phyloP scores from a whole-genome alignment of 1,140 invertebrate species.

The Atopsyche davidsoni region DNA sequence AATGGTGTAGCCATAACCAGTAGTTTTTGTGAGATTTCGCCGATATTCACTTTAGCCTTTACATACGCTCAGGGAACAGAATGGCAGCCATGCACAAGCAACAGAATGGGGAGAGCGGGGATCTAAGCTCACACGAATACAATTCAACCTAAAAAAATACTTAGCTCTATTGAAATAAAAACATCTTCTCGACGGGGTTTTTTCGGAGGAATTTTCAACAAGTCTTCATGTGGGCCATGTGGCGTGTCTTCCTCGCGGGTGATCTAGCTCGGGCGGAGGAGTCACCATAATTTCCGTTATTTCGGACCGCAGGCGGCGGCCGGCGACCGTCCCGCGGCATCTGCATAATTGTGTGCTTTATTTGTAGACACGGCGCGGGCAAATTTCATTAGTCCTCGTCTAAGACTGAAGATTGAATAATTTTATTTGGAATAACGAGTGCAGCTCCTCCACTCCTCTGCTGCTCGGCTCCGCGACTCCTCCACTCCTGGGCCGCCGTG shows the following conservation, averaged over 20 bases:
- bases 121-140: too few species aligned
- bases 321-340: neutral
- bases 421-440: slow-evolving; percentile 5
- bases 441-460: neutral
- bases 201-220: neutral
- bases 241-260: too few species aligned
- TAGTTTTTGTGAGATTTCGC: too few species aligned
- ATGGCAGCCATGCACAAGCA: too few species aligned
- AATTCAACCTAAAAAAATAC: too few species aligned
- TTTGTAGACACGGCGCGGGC: slow-evolving; percentile 18
- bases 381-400: slow-evolving; percentile 15
- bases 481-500: neutral
- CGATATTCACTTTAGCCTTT: too few species aligned
- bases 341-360: slow-evolving; percentile 27
- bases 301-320: neutral
- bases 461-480: slow-evolving; percentile 1
- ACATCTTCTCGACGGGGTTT: slow-evolving; percentile 1
- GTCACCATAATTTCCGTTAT: slow-evolving; percentile 1
- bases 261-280: neutral
- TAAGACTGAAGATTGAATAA: slow-evolving; percentile 18
- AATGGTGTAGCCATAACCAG: too few species aligned
- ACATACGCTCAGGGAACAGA: too few species aligned
- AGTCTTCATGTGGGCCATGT: neutral
- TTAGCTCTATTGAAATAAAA: too few species aligned
- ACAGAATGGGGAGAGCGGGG: too few species aligned